Evolutionary conservation across 2,113 vertebrate species (phyloP).

Genomic region (Nesogale talazaci): DNA sequence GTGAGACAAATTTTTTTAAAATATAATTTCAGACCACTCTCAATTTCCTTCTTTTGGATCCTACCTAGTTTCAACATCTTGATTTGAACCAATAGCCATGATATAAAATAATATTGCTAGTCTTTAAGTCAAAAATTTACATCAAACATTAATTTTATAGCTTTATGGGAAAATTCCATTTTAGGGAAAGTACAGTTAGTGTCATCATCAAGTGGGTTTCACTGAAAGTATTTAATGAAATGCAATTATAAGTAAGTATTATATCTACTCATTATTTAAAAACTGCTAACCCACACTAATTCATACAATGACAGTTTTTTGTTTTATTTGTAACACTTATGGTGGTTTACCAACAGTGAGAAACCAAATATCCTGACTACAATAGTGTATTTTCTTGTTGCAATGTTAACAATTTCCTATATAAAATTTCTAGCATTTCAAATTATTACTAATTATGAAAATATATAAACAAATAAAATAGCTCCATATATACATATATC

Average conservation of each 20-base stretch:
- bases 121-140: not conserved
- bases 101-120: not conserved
- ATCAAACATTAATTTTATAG: slow-evolving; percentile 12
- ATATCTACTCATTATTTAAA: slow-evolving; percentile 51
- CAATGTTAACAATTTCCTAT: not conserved
- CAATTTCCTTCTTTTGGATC: not conserved
- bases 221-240: slow-evolving; percentile 59
- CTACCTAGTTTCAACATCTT: not conserved
- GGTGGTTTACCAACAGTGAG: slow-evolving; percentile 52
- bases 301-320: slow-evolving; percentile 45
- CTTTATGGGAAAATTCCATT: slow-evolving; percentile 27
- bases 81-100: not conserved
- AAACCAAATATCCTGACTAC: slow-evolving; percentile 53
- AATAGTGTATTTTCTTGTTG: not conserved
- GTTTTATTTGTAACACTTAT: slow-evolving; percentile 12
- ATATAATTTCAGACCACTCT: slow-evolving; percentile 11
- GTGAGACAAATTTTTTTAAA: too few relatives aligned
- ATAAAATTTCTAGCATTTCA: slow-evolving; percentile 35
- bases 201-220: not conserved
- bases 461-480: not conserved
- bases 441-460: not conserved
- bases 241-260: slow-evolving; percentile 42
- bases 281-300: slow-evolving; percentile 22
- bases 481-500: slow-evolving; percentile 12
- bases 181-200: slow-evolving; percentile 3